These are phyloP conservation scores for human DNA, from an alignment of 2,113 vertebrate species.

Conservation along the genomic window GRCh38 chr16:58342001-58342500, in stretches of 20 bases:
- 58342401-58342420: background rate
- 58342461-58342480: background rate
- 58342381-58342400: background rate
- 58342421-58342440: background rate
- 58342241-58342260: background rate
- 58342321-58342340: background rate
- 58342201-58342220: background rate
- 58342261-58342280: background rate
- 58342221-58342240: background rate
- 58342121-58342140: background rate
- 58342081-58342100: background rate
- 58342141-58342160: background rate
- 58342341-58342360: background rate
- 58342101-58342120: background rate
- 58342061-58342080: background rate
- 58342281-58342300: background rate
- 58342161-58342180: background rate
- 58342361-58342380: background rate
- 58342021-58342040: background rate
- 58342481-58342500: too few relatives aligned
- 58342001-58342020: background rate
- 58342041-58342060: background rate
- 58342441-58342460: background rate
- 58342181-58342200: background rate
- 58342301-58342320: background rate